Evolutionary conservation across 2,113 vertebrate species (phyloP).

Genomic region (Otis tarda): DNA sequence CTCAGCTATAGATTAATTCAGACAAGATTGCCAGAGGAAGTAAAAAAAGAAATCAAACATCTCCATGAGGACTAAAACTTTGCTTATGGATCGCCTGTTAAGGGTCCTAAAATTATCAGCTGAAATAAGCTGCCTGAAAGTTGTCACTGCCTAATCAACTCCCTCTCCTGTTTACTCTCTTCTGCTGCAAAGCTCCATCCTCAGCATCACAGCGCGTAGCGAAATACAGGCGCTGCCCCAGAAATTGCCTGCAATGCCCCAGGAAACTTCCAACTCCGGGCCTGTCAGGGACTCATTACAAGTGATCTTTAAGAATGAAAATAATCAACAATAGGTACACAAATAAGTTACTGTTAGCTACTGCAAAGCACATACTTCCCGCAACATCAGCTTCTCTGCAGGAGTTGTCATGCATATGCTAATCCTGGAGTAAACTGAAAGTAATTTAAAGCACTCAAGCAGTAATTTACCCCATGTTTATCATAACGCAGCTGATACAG

Average conservation of each 20-base stretch:
- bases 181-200: neutral
- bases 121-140: slow-evolving; percentile 41
- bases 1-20: neutral
- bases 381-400: slow-evolving; percentile 6
- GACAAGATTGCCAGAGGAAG: neutral
- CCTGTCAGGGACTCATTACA: neutral
- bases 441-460: neutral
- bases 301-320: neutral
- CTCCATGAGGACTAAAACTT: neutral
- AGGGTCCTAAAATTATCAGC: slow-evolving; percentile 50
- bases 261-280: neutral
- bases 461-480: neutral
- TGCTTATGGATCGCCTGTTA: neutral
- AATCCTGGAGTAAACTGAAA: neutral
- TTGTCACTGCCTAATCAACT: slow-evolving; percentile 47
- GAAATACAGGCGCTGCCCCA: neutral
- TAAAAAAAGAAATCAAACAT: slow-evolving; percentile 1
- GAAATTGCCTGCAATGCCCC: neutral
- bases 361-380: neutral
- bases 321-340: neutral
- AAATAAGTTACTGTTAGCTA: neutral
- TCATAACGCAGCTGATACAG: neutral
- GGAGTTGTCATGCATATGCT: neutral
- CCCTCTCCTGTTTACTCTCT: neutral
- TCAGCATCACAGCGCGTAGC: neutral